These are phyloP conservation scores for Phrynocephalus versicolor DNA, from an alignment of 2,113 vertebrate genomes.

Conservation along the genomic window DNA sequence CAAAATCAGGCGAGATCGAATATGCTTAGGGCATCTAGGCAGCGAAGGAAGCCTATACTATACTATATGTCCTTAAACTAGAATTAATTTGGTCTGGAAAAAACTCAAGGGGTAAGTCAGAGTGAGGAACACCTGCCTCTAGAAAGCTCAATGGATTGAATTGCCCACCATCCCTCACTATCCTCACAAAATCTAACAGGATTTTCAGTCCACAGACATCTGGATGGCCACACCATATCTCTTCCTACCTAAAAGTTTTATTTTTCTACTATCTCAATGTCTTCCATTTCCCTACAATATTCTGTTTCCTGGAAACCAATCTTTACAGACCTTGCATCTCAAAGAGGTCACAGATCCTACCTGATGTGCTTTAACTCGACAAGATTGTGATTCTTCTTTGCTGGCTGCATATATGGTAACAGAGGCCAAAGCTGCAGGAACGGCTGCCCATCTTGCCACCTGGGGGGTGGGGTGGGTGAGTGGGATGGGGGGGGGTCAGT, in stretches of 20 bases:
- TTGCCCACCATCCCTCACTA: not conserved
- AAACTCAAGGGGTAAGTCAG: too few relatives aligned
- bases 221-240: too few relatives aligned
- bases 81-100: too few relatives aligned
- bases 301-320: not conserved
- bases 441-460: constrained; percentile 79
- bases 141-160: too few relatives aligned
- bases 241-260: not conserved
- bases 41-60: too few relatives aligned
- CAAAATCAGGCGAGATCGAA: too few relatives aligned
- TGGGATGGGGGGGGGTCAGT: too few relatives aligned
- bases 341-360: constrained; percentile 62
- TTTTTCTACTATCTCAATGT: not conserved
- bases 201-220: not conserved
- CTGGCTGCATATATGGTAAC: constrained; percentile 73
- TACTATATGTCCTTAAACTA: not conserved
- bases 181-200: not conserved
- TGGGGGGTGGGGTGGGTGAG: constrained; percentile 55
- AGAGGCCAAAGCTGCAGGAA: constrained; percentile 78
- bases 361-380: constrained; percentile 73
- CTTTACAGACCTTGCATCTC: not conserved
- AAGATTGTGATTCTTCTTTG: constrained; percentile 64
- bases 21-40: too few relatives aligned
- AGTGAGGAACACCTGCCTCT: too few relatives aligned
- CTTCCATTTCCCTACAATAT: not conserved